Conservation (phyloP, 2,113 vertebrate species). For the Otocyon megalotis region DNA sequence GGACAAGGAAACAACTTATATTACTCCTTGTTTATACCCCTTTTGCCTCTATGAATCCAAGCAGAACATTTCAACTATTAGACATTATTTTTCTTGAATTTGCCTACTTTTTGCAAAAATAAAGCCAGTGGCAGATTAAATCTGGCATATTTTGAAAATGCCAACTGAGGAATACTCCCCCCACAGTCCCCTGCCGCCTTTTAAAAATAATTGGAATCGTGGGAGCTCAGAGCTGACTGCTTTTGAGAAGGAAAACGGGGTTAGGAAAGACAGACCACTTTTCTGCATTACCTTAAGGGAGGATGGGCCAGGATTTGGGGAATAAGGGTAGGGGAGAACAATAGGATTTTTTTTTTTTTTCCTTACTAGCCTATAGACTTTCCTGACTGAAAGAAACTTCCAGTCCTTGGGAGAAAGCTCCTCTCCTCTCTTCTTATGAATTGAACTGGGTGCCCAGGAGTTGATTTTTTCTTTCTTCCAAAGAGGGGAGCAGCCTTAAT, state of each 20-base stretch:
- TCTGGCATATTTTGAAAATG: conserved; percentile 37
- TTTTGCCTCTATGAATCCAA: background rate
- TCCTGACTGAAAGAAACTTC: background rate
- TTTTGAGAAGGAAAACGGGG: background rate
- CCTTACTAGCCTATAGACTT: background rate
- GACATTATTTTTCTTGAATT: conserved; percentile 49
- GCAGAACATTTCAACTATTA: background rate
- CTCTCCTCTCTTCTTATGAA: background rate
- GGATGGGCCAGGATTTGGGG: background rate
- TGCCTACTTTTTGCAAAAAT: conserved; percentile 44
- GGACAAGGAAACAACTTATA: background rate
- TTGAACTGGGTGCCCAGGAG: background rate
- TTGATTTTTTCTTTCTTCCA: background rate
- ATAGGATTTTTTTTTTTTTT: background rate
- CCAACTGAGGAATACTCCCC: background rate
- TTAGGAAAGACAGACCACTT: background rate
- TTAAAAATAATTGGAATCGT: background rate
- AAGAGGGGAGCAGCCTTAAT: conserved; percentile 55
- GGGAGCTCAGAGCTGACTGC: background rate
- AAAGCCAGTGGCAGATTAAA: conserved; percentile 47
- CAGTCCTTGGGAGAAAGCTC: background rate
- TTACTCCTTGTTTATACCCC: background rate
- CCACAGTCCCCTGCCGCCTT: background rate
- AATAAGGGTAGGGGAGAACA: background rate
- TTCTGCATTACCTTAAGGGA: background rate